Conservation (phyloP, 37 sponge, comb jelly and placozoan genomes). For the Beroe ovata region DNA sequence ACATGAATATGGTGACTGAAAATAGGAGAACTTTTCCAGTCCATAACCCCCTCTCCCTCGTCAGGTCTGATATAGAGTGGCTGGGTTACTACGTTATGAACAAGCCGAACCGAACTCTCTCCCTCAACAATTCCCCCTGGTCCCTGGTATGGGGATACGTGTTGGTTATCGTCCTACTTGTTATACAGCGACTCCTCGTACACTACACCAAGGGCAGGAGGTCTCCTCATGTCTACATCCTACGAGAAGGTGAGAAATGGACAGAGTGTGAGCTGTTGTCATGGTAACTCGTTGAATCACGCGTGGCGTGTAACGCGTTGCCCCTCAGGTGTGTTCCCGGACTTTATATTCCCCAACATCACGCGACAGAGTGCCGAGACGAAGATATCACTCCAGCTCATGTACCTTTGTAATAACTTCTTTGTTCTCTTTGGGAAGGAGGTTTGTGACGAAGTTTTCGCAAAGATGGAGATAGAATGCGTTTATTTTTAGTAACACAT, state of each 20-base stretch:
- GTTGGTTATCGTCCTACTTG: slow-evolving; percentile 16
- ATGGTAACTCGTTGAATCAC: background rate
- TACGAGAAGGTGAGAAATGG: slow-evolving; percentile 20
- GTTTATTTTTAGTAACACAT: no score
- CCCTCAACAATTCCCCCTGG: slow-evolving; percentile 3
- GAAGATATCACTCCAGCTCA: slow-evolving; percentile 45
- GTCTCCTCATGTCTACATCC: slow-evolving; percentile 54
- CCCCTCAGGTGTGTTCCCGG: slow-evolving; percentile 23
- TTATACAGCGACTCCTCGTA: slow-evolving; percentile 25
- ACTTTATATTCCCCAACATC: slow-evolving; percentile 55
- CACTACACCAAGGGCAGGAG: slow-evolving; percentile 44
- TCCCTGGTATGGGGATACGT: slow-evolving; percentile 26
- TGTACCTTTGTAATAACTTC: slow-evolving; percentile 62
- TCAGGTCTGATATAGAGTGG: slow-evolving; percentile 47
- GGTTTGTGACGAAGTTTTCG: background rate
- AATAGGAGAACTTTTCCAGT: no score
- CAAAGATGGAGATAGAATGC: no score
- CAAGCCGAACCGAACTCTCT: background rate
- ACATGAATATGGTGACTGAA: no score
- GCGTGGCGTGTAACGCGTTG: no score
- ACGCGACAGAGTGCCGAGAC: slow-evolving; percentile 33
- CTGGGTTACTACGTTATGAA: slow-evolving; percentile 49
- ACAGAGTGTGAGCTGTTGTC: background rate
- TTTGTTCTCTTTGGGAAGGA: slow-evolving; percentile 58
- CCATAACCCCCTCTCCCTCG: background rate